phyloP scores from a whole-genome alignment of 2,888 invertebrate species.

The Rosalia funebris region DNA sequence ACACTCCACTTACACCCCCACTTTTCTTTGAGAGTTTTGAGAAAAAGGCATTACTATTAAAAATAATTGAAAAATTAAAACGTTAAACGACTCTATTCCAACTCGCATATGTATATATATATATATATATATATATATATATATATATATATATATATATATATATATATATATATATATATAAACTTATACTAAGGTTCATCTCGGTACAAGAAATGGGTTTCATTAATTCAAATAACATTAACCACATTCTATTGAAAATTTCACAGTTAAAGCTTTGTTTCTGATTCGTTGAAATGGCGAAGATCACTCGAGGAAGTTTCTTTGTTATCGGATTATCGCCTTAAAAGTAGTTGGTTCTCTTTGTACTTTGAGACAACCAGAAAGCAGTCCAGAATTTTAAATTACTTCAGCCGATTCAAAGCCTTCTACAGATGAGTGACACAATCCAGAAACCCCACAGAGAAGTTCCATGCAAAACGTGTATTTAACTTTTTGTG shows the following conservation, averaged over 20 bases:
- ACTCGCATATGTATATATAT: too few relatives aligned
- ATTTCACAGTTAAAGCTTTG: background rate
- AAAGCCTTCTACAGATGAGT: constrained; percentile 21
- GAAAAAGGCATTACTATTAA: too few relatives aligned
- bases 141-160: too few relatives aligned
- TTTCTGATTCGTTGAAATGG: constrained; percentile 15
- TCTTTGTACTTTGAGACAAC: constrained; percentile 22
- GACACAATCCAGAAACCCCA: constrained; percentile 17
- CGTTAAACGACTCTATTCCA: too few relatives aligned
- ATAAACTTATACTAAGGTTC: too few relatives aligned
- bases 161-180: too few relatives aligned
- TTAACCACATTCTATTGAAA: background rate
- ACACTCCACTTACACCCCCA: too few relatives aligned
- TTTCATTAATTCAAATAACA: too few relatives aligned
- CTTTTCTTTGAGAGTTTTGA: too few relatives aligned
- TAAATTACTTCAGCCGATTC: constrained; percentile 18
- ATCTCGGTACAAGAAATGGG: too few relatives aligned
- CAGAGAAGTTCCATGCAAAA: constrained; percentile 31
- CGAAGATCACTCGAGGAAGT: constrained; percentile 14
- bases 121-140: too few relatives aligned
- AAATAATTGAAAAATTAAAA: too few relatives aligned
- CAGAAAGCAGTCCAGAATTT: constrained; percentile 21
- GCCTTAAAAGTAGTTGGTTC: constrained; percentile 20
- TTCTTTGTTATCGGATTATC: constrained; percentile 15
- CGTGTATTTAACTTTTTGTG: constrained; percentile 22